Evolutionary conservation across 2,888 invertebrate genomes (phyloP).

Genomic region (Melieria picta): DNA sequence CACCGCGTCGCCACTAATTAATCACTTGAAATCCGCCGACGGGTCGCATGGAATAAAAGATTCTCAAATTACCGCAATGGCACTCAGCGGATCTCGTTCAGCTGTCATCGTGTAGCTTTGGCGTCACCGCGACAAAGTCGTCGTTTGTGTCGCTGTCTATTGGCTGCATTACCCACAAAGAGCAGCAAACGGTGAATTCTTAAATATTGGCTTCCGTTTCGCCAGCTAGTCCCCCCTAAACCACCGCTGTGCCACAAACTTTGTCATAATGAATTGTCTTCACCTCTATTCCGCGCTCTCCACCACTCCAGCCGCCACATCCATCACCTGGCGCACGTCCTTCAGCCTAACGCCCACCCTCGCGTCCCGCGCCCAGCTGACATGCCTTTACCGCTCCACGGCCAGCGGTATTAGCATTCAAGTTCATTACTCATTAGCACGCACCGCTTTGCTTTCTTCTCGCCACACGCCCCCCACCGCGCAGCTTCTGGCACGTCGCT

Average conservation of each 20-base stretch:
- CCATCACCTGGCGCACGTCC: background rate
- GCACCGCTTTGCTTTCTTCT: conserved; percentile 34
- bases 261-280: background rate
- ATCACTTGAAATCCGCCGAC: conserved; percentile 32
- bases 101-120: too few relatives aligned
- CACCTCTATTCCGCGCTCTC: too few relatives aligned
- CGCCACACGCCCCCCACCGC: background rate
- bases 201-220: background rate
- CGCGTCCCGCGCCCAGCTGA: background rate
- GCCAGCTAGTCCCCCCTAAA: background rate
- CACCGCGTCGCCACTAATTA: conserved; percentile 35
- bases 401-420: conserved; percentile 21
- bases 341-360: background rate
- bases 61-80: conserved; percentile 37
- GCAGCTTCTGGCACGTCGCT: background rate
- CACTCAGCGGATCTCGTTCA: background rate
- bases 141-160: background rate
- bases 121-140: background rate
- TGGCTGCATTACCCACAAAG: background rate
- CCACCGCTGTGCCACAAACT: background rate
- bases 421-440: conserved; percentile 43
- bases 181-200: background rate
- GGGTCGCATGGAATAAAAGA: conserved; percentile 29
- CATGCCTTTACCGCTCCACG: background rate
- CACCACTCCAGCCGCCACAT: background rate